Base-by-base conservation (phyloP, 2,888 invertebrate species). In the Andrena trimmerana region DNA sequence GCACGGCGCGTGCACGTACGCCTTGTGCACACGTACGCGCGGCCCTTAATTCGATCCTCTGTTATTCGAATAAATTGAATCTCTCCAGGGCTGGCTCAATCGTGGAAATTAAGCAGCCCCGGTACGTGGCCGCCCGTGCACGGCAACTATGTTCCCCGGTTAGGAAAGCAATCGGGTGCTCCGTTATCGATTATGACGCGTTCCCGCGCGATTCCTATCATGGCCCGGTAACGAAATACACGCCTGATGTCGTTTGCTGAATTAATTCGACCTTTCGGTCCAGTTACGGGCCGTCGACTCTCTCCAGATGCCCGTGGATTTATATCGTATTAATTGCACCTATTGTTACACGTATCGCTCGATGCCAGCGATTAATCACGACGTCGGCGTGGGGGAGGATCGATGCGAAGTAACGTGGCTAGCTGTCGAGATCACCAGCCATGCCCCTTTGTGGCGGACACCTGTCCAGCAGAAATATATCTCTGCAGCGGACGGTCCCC, bases 21-120 rank as follows among this genome's bases (percentile, higher is more conserved):
- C 10, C 10, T n/a, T 36, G n/a, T 42, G 27, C 13, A 31, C 24
- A 31, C 31, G 16, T 42, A 36, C 57, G 4, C 16, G 4, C 8
- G 8, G 16, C 69, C 27, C 42, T 27, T 24, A 20, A 33, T 36
- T 50, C 77, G 59, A 76, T 71, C 63, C 54, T 63, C 31, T n/a
- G 71, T 65, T 76, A 31, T 42, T 31, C 68, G 50, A 76, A 63
- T 63, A 67, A 60, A 78, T 78, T 73, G 73, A 78, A 78, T 73
- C 52, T 5, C 29, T 29, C 48, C 24, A 1, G 42, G 20, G 48
- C 8, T 13, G 16, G 65, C 16, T 72, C 59, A 50, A 69, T 63
- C 52, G 66, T 42, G 3, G 36, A 52, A 66, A 70, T 77, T 66
- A 67, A 68, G 67, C 75, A 52, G 57, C 31, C 8, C 31, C 4